Conservation (phyloP, 1,140 invertebrate species). For the Anastatus disparis region DNA sequence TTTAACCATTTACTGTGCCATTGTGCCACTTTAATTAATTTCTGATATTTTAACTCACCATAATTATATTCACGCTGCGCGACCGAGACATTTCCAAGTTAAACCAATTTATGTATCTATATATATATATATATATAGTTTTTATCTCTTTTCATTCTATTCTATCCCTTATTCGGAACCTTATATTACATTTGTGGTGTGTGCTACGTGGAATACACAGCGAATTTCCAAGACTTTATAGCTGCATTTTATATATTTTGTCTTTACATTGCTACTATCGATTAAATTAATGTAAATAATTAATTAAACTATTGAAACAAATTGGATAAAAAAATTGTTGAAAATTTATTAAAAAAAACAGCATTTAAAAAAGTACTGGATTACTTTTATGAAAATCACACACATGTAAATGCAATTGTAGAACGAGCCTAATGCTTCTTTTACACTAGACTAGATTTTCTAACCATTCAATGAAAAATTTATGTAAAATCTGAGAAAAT, state of each 20-base stretch:
- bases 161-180: not conserved
- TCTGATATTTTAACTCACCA: not conserved
- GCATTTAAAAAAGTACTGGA: too few species aligned
- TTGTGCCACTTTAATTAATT: not conserved
- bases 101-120: not conserved
- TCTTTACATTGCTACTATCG: not conserved
- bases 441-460: not conserved
- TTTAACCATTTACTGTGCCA: not conserved
- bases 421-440: not conserved
- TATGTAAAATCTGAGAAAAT: too few species aligned
- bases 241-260: not conserved
- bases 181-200: too few species aligned
- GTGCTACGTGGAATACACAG: not conserved
- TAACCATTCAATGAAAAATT: not conserved
- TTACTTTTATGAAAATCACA: too few species aligned
- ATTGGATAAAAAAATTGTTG: not conserved
- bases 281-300: not conserved
- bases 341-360: not conserved
- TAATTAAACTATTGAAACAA: not conserved
- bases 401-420: not conserved
- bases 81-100: not conserved
- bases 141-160: too few species aligned
- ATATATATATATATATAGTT: too few species aligned
- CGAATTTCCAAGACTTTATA: not conserved
- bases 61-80: not conserved